Evolutionary conservation across 2,797 vertebrate species (phyloP), one percentile per base, ranked within the genome.

Genomic region (Notolepis coatsorum): DNA sequence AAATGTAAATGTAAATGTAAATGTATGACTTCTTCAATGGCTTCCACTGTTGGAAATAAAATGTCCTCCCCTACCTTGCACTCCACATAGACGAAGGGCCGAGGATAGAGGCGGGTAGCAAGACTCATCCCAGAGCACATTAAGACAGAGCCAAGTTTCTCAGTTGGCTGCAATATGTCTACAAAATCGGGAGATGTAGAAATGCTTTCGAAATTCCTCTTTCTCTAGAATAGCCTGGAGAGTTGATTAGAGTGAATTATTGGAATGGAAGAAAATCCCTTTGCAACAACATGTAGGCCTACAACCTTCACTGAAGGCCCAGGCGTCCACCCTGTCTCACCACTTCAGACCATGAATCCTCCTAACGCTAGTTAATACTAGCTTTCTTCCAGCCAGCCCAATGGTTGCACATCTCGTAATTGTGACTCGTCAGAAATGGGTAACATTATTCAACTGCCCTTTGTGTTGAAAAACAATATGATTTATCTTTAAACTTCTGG

Each of bases 321-420:
- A 18, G n/a, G n/a, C n/a, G 72, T 63, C 50, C 62, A 71, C 79
- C 78, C 64, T 43, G 37, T 70, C 53, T 63, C 65, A 61, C 59
- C 68, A 66, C 55, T 51, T 75, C 82, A 86, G 76, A 60, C 50
- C 54, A 80, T 78, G 61, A 82, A 84, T 84, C 79, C 78, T 72
- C 65, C 58, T 72, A 51, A 54, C 53, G 43, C 15, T 6, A 18
- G 65, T 68, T 25, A 41, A 52, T 49, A 50, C 61, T 63, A 37
- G n/a, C 12, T 39, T 20, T 15, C 20, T 3, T 66, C n/a, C 46
- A 66, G 28, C 27, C 15, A 53, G 48, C 35, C 54, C 41, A 61
- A 17, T 41, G 54, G 48, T 21, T 55, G 18, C 23, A 70, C 15
- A 5, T 3, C 13, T 35, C 4, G 48, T 58, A 25, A 24, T 38